phyloP scores from a whole-genome alignment of 2,797 vertebrate species.

The Fratercula arctica region DNA sequence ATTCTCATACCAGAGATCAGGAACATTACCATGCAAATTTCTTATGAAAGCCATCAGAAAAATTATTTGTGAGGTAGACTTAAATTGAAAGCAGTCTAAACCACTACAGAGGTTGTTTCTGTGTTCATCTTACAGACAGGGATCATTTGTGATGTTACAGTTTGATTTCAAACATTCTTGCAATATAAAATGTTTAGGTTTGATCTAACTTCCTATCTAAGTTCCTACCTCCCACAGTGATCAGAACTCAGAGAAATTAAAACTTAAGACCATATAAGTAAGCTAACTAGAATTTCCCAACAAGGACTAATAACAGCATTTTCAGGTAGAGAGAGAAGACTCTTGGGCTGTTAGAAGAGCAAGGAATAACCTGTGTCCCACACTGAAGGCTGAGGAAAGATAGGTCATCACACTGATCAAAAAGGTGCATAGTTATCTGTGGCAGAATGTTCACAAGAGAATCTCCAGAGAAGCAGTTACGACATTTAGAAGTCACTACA shows the following conservation, averaged over 20 bases:
- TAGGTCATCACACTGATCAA: not conserved
- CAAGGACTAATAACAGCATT: not conserved
- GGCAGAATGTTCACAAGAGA: not conserved
- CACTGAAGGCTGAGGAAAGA: not conserved
- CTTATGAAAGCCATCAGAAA: not conserved
- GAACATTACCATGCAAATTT: not conserved
- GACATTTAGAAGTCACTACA: not conserved
- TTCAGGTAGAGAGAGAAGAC: not conserved
- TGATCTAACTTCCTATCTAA: not conserved
- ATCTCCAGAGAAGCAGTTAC: not conserved
- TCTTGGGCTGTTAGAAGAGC: not conserved
- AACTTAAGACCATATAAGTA: not conserved
- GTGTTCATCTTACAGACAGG: not conserved
- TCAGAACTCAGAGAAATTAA: not conserved
- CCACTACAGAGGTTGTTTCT: not conserved
- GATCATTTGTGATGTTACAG: not conserved
- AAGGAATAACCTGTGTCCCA: not conserved
- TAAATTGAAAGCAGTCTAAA: not conserved
- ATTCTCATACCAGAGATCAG: not conserved
- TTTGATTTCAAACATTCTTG: not conserved
- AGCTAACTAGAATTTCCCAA: not conserved
- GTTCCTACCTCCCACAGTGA: not conserved
- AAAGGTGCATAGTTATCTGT: not conserved
- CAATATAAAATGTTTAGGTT: not conserved
- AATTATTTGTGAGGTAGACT: not conserved